Evolutionary conservation across 2,797 vertebrate species (phyloP).

Genomic region (Pseudochaenichthys georgianus): DNA sequence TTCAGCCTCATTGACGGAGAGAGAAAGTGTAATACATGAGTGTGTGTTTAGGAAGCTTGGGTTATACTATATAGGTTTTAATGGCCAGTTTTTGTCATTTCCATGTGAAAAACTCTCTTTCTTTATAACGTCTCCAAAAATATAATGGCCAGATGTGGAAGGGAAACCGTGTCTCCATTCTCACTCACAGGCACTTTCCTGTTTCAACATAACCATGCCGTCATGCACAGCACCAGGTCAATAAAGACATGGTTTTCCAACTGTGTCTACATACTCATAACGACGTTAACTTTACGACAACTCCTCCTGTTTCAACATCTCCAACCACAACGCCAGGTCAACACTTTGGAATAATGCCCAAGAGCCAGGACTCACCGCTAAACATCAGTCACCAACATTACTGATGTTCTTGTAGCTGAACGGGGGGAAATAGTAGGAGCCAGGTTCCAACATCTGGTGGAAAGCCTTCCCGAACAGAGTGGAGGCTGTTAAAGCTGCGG

Average conservation of each 20-base stretch:
- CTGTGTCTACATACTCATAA: too few species aligned
- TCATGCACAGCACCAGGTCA: too few species aligned
- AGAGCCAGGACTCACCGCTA: not conserved
- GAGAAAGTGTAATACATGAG: constrained; percentile 20
- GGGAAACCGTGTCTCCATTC: too few species aligned
- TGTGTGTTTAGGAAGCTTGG: constrained; percentile 12
- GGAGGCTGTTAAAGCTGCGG: not conserved
- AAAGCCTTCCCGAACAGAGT: not conserved
- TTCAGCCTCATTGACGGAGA: constrained; percentile 51
- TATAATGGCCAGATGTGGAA: too few species aligned
- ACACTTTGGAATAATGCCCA: too few species aligned
- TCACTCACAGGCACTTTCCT: too few species aligned
- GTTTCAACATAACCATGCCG: too few species aligned
- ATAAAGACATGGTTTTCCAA: not conserved
- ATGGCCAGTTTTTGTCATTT: not conserved
- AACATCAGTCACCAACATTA: not conserved
- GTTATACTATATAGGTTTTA: constrained; percentile 8
- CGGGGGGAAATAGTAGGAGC: not conserved
- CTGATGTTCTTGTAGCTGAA: not conserved
- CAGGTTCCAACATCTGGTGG: not conserved
- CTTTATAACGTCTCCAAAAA: too few species aligned
- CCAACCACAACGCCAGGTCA: too few species aligned
- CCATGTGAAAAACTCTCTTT: too few species aligned
- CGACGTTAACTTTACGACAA: too few species aligned
- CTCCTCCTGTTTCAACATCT: too few species aligned